Conservation (phyloP, 2,888 invertebrate genomes). For the Eupithecia inturbata region DNA sequence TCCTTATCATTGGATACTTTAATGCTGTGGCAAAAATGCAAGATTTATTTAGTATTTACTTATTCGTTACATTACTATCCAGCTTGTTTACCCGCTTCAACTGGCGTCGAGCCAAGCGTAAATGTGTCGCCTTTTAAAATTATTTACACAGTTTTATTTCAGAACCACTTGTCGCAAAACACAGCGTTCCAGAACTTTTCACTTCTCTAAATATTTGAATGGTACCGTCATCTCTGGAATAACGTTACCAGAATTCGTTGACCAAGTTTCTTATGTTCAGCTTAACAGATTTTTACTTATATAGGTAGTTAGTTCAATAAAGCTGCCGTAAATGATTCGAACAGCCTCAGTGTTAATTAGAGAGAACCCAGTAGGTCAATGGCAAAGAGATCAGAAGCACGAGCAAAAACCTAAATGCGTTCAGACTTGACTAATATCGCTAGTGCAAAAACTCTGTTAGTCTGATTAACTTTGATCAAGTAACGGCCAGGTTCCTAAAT, state of each 20-base stretch:
- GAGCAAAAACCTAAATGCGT: constrained; percentile 56
- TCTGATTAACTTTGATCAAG: constrained; percentile 52
- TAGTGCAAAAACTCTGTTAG: constrained; percentile 56
- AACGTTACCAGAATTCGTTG: not conserved
- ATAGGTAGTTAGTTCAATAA: not conserved
- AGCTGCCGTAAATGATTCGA: constrained; percentile 47
- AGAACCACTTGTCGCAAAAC: constrained; percentile 18
- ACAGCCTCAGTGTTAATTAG: constrained; percentile 67
- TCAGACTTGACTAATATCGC: constrained; percentile 57
- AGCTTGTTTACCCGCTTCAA: constrained; percentile 29
- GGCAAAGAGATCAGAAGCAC: constrained; percentile 53
- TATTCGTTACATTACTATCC: constrained; percentile 28
- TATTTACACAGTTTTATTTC: constrained; percentile 22
- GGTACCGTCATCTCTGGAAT: not conserved
- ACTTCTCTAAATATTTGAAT: not conserved
- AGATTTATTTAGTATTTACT: constrained; percentile 16
- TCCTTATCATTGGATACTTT: not conserved
- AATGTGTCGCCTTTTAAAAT: constrained; percentile 31
- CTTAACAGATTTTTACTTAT: not conserved
- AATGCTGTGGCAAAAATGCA: constrained; percentile 16
- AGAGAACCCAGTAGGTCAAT: constrained; percentile 74
- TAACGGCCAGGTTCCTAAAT: constrained; percentile 34
- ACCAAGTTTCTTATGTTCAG: not conserved
- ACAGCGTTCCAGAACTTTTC: constrained; percentile 19
- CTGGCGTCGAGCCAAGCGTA: constrained; percentile 29